Conservation (phyloP, 2,113 vertebrate species). For the Vombatus ursinus region DNA sequence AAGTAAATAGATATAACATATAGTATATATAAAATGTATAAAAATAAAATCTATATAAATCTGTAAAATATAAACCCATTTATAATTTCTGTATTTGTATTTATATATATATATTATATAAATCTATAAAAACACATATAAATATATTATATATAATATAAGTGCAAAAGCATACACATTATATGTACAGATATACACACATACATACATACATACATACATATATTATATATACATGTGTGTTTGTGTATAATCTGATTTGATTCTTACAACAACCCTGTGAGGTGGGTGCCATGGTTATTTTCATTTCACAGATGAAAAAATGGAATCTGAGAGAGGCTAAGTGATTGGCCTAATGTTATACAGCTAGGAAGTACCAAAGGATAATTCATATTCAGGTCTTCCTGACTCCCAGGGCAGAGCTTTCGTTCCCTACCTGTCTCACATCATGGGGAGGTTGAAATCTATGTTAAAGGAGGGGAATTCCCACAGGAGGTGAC, state of each 20-base stretch:
- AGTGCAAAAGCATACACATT: background rate
- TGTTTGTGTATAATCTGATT: background rate
- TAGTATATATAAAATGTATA: no score
- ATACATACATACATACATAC: background rate
- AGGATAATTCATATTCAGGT: background rate
- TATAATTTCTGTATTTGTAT: background rate
- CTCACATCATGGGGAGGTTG: background rate
- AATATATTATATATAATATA: background rate
- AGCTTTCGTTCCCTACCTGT: background rate
- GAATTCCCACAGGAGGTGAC: background rate
- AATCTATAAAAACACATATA: no score
- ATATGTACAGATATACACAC: no score
- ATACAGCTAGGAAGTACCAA: background rate
- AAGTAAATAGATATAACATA: no score
- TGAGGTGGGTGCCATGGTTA: background rate
- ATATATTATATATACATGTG: background rate
- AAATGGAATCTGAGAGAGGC: background rate
- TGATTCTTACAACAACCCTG: background rate
- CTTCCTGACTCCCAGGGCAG: background rate
- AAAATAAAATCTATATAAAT: background rate
- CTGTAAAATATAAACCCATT: background rate
- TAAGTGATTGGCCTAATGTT: no score
- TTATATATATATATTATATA: background rate
- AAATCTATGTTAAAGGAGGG: background rate
- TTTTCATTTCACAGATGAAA: background rate